Evolutionary conservation across 2,888 invertebrate species (phyloP).

Genomic region (Noctua comes): DNA sequence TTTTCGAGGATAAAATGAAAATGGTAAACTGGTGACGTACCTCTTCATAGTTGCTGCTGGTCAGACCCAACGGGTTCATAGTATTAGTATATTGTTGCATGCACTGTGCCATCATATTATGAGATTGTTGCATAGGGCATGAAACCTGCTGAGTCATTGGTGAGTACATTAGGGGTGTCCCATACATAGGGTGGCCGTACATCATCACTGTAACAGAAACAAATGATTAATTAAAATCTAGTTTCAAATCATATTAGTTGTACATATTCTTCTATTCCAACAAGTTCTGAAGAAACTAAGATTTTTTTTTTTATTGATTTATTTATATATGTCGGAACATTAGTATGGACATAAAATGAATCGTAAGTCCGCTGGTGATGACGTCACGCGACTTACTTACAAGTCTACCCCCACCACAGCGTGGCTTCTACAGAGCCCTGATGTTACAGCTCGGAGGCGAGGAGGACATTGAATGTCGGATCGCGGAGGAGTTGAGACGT

Average conservation of each 20-base stretch:
- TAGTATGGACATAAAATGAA: no score
- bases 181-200: conserved; percentile 86
- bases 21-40: conserved; percentile 66
- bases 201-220: conserved; percentile 87
- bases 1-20: conserved; percentile 4
- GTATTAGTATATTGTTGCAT: conserved; percentile 60
- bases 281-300: not conserved
- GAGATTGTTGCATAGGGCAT: conserved; percentile 67
- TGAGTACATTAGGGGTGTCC: conserved; percentile 91
- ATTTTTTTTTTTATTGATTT: no score
- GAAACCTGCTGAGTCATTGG: conserved; percentile 77
- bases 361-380: no score
- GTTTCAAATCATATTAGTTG: not conserved
- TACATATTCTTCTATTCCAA: not conserved
- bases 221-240: not conserved
- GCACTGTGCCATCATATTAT: conserved; percentile 59
- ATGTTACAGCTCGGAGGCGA: no score
- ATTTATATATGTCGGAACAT: no score
- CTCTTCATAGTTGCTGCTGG: conserved; percentile 77
- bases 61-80: conserved; percentile 66
- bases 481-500: no score
- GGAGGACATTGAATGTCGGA: no score
- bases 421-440: no score
- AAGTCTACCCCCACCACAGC: no score
- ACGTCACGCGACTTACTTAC: no score